Conservation (phyloP, 1,140 invertebrate genomes). For the Pseudomyrmex gracilis region DNA sequence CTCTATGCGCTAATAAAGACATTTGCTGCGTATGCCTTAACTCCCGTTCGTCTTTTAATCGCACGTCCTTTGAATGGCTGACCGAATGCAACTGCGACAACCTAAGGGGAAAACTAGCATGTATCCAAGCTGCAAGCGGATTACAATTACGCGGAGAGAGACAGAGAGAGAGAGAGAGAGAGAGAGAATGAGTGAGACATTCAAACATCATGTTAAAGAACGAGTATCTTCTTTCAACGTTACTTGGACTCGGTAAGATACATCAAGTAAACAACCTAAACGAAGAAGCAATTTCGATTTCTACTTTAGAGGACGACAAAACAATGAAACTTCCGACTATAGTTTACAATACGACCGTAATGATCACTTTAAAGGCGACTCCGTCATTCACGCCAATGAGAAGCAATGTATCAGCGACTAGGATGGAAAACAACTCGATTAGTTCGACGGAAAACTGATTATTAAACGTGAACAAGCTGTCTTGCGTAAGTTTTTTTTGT, state of each 20-base stretch:
- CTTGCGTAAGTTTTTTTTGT: neutral
- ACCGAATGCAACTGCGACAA: conserved; percentile 91
- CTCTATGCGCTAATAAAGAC: conserved; percentile 89
- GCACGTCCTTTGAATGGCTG: conserved; percentile 90
- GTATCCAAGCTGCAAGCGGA: conserved; percentile 66
- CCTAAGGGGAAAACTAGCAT: conserved; percentile 85
- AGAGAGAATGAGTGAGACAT: neutral
- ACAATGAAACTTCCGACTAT: conserved; percentile 24
- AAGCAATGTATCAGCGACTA: conserved; percentile 3
- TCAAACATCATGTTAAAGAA: neutral
- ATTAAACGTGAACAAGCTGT: neutral
- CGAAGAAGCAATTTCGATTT: conserved; percentile 4
- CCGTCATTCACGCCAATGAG: neutral
- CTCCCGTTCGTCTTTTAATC: conserved; percentile 90
- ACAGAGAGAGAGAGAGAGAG: neutral
- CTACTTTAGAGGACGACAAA: neutral
- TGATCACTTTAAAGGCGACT: neutral
- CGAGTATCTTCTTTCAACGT: conserved; percentile 5
- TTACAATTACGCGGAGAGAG: neutral
- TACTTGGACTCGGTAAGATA: neutral
- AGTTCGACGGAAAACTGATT: neutral
- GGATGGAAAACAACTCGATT: neutral
- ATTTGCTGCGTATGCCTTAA: conserved; percentile 90
- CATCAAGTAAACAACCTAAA: neutral
- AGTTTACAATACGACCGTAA: neutral